A percentile compares a stretch with the other conserved stretches of the same genome.
phyloP scores from a whole-genome alignment of 2,888 invertebrate genomes.

The Tenthredo amoena region DNA sequence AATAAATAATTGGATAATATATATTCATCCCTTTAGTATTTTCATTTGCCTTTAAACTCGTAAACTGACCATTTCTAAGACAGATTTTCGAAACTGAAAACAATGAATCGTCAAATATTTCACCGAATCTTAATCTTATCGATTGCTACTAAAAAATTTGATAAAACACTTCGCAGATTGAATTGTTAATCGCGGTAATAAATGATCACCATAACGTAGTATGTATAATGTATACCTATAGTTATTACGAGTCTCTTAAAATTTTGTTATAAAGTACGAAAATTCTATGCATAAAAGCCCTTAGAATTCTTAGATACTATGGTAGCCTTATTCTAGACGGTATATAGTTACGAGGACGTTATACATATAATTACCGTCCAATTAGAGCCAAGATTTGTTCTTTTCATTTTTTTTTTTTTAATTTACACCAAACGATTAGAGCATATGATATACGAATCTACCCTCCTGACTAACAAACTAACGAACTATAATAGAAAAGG shows the following conservation, averaged over 20 bases:
- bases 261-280: conserved; percentile 10
- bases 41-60: not conserved
- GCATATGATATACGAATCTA: not conserved
- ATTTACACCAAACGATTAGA: conserved; percentile 36
- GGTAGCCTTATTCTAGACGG: conserved; percentile 40
- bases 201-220: not conserved
- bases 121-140: not conserved
- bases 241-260: not conserved
- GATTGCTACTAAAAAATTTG: not conserved
- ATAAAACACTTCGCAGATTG: not conserved
- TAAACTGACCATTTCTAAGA: not conserved
- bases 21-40: not conserved
- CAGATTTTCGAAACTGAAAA: not conserved
- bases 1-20: not conserved
- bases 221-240: not conserved
- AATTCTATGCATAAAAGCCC: conserved; percentile 30
- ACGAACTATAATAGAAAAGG: conserved; percentile 10
- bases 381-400: conserved; percentile 11
- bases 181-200: not conserved
- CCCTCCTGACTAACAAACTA: not conserved
- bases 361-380: conserved; percentile 16
- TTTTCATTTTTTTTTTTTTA: not conserved
- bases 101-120: not conserved
- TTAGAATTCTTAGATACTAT: conserved; percentile 16
- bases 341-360: conserved; percentile 28